Conservation (phyloP, 1,140 invertebrate species). For the Drosophila repletoides region DNA sequence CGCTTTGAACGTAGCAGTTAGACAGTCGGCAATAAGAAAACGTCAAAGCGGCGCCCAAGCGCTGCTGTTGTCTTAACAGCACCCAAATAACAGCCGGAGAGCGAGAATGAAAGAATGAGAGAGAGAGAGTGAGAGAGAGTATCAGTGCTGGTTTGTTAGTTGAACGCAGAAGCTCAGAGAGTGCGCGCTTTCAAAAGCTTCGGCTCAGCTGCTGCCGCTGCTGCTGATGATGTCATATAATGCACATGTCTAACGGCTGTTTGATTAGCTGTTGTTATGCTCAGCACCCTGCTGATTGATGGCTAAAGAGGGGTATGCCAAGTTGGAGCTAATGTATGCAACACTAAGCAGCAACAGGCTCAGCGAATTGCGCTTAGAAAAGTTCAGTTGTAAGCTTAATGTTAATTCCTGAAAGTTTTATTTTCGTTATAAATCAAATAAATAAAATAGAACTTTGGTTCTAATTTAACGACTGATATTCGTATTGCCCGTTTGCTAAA, state of each 20-base stretch:
- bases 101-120: conserved; percentile 5
- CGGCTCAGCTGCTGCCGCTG: conserved; percentile 22
- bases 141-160: not conserved
- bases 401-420: no score
- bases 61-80: not conserved
- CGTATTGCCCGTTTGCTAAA: no score
- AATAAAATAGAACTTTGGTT: no score
- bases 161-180: conserved; percentile 9
- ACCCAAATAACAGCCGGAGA: not conserved
- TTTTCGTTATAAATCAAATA: no score
- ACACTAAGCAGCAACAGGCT: no score
- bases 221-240: conserved; percentile 41
- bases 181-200: not conserved
- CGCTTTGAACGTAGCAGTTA: conserved; percentile 27
- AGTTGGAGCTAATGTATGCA: no score
- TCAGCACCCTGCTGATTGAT: no score
- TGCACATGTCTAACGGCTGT: conserved; percentile 38
- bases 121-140: conserved; percentile 2
- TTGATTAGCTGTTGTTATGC: conserved; percentile 6
- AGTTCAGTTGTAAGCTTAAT: no score
- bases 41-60: conserved; percentile 2
- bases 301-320: no score
- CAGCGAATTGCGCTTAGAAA: no score
- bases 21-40: conserved; percentile 33
- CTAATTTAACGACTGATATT: no score